These are phyloP conservation scores for Cynopterus sphinx DNA, from an alignment of 2,797 vertebrate species.

Conservation along the genomic window DNA sequence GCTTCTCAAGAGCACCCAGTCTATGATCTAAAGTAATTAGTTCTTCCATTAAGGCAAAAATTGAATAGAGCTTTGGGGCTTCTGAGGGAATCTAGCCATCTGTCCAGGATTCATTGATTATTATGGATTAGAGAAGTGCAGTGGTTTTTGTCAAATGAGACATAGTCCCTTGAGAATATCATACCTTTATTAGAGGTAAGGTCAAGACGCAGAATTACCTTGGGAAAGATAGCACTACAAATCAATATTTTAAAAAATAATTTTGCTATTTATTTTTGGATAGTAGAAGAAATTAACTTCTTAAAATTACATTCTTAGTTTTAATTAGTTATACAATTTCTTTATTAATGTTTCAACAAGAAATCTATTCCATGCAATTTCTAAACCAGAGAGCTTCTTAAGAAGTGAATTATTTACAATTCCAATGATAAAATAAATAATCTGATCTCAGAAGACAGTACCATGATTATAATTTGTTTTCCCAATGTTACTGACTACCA, in stretches of 20 bases:
- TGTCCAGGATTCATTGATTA: not conserved
- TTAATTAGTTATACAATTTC: not conserved
- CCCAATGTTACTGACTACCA: not conserved
- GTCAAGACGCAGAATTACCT: not conserved
- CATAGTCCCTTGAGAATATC: not conserved
- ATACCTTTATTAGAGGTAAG: conserved; percentile 4
- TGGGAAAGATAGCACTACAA: not conserved
- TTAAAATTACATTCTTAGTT: not conserved
- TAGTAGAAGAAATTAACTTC: not conserved
- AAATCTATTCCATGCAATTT: not conserved
- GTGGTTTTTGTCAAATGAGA: not conserved
- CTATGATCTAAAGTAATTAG: not conserved
- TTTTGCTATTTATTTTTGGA: not conserved
- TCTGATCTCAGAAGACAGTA: not conserved
- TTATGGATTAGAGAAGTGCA: not conserved
- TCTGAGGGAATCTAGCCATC: not conserved
- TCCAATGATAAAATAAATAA: not conserved
- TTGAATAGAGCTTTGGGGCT: not conserved
- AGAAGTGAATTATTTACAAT: not conserved
- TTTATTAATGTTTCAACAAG: not conserved
- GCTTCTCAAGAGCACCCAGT: not conserved
- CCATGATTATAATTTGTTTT: not conserved
- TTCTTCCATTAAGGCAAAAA: conserved; percentile 43
- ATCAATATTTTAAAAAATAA: not conserved
- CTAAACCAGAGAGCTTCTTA: not conserved